Conservation (phyloP, 2,113 vertebrate genomes). For the Empidonax traillii region DNA sequence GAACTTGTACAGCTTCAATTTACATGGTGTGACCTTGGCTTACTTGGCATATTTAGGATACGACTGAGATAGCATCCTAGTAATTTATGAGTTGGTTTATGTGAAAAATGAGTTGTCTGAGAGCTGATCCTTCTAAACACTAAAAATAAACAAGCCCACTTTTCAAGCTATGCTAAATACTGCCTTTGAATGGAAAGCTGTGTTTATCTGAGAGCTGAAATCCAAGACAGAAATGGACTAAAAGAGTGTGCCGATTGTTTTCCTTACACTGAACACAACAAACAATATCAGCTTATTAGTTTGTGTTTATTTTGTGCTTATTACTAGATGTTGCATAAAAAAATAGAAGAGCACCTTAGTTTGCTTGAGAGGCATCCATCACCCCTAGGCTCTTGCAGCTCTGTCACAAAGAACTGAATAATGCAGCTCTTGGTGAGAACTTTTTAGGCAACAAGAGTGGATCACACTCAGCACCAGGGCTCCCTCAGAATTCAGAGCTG, state of each 20-base stretch:
- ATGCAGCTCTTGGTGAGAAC: rapidly evolving
- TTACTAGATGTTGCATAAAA: neutral
- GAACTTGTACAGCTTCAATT: neutral
- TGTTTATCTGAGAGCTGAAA: neutral
- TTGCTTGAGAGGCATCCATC: neutral
- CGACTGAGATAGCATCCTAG: neutral
- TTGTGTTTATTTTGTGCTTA: neutral
- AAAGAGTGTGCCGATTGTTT: neutral
- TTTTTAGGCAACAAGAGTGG: neutral
- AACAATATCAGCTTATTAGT: neutral
- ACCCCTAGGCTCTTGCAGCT: neutral
- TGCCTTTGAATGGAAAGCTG: neutral
- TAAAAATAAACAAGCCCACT: conserved; percentile 2
- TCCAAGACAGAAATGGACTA: neutral
- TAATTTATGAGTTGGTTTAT: conserved; percentile 29
- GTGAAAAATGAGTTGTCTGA: conserved; percentile 43
- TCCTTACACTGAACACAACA: neutral
- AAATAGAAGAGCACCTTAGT: neutral
- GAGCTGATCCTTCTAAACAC: neutral
- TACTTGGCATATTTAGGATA: neutral
- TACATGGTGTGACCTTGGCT: neutral
- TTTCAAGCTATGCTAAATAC: neutral
- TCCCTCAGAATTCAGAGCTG: neutral
- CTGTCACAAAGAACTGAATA: neutral
- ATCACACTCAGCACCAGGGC: neutral